Conservation (phyloP, 2,797 vertebrate genomes). For the Phyllotis vaccarum region DNA sequence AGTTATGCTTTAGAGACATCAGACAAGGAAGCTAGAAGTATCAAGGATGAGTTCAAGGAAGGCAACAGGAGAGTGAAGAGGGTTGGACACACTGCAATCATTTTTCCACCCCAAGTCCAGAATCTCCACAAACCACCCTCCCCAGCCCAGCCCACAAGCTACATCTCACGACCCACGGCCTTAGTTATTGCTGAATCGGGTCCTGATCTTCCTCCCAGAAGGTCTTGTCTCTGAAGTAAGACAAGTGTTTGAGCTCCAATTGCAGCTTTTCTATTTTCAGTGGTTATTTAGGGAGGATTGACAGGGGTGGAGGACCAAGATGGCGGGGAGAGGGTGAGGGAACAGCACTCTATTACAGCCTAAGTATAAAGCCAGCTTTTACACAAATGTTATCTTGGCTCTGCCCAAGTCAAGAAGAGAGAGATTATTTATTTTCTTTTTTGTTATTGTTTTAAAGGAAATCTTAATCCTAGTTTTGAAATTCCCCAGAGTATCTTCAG, state of each 20-base stretch:
- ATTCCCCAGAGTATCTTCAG: slow-evolving; percentile 65
- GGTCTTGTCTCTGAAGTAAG: neutral
- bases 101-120: neutral
- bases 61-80: neutral
- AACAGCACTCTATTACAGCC: neutral
- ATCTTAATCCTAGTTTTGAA: slow-evolving; percentile 65
- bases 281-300: neutral
- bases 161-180: neutral
- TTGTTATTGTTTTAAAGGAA: slow-evolving; percentile 75
- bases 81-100: accelerated
- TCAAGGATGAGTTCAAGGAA: neutral
- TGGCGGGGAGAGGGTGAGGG: too few relatives aligned
- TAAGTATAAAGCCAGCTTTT: neutral
- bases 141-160: neutral
- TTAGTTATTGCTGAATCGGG: neutral
- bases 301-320: neutral
- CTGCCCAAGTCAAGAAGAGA: neutral
- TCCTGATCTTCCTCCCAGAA: neutral
- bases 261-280: slow-evolving; percentile 30
- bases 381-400: neutral
- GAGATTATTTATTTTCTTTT: slow-evolving; percentile 64
- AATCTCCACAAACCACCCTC: neutral
- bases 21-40: neutral
- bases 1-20: neutral
- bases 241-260: neutral